phyloP scores from a whole-genome alignment of 1,140 invertebrate species.

The Drosophila novamexicana region DNA sequence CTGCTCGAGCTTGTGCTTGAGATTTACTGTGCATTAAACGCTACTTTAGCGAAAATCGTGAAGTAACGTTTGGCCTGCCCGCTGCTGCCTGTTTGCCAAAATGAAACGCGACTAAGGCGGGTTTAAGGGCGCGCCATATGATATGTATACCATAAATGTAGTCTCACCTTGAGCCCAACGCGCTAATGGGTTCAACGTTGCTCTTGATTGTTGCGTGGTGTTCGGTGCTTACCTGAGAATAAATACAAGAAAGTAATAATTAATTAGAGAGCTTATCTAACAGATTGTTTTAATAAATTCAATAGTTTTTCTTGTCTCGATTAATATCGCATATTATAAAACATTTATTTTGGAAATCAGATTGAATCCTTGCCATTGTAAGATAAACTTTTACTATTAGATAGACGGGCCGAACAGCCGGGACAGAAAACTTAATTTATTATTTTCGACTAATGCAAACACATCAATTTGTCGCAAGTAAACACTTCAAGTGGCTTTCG shows the following conservation, averaged over 20 bases:
- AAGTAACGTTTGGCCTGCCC: constrained; percentile 4
- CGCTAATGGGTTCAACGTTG: constrained; percentile 37
- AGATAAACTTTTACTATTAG: not conserved
- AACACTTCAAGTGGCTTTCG: constrained; percentile 78
- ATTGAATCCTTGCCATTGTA: constrained; percentile 7
- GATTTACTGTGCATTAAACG: constrained; percentile 60
- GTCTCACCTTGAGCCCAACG: constrained; percentile 22
- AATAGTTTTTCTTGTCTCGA: not conserved
- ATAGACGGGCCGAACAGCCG: constrained; percentile 11
- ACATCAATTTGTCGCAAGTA: constrained; percentile 81
- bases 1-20: constrained; percentile 29
- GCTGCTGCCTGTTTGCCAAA: not conserved
- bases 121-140: constrained; percentile 7
- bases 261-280: constrained; percentile 27
- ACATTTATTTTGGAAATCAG: not conserved
- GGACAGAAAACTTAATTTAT: constrained; percentile 70
- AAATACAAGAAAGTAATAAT: constrained; percentile 10
- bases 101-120: constrained; percentile 18
- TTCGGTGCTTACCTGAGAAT: constrained; percentile 34
- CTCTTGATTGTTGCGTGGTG: constrained; percentile 24
- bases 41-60: constrained; percentile 43
- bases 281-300: not conserved
- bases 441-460: constrained; percentile 76
- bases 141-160: constrained; percentile 27
- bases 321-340: not conserved